Evolutionary conservation across 2,888 invertebrate species (phyloP).

Genomic region (Diachrysia chrysitis): DNA sequence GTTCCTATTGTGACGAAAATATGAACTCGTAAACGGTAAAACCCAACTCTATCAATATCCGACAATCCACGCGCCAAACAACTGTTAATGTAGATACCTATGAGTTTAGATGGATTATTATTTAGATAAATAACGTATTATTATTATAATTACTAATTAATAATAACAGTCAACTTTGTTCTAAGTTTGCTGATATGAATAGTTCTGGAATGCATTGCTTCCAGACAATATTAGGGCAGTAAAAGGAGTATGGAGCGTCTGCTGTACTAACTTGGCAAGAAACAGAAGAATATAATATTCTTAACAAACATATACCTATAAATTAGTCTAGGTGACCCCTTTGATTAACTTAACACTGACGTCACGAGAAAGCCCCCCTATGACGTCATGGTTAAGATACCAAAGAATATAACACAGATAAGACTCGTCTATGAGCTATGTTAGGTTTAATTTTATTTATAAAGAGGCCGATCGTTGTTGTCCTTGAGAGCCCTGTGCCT

Average conservation of each 20-base stretch:
- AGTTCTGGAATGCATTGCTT: too few species aligned
- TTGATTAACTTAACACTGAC: conserved; percentile 33
- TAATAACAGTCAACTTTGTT: too few species aligned
- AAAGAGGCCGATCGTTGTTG: too few species aligned
- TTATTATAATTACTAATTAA: too few species aligned
- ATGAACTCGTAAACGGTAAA: background rate
- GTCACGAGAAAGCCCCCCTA: conserved; percentile 19
- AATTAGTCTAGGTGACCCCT: conserved; percentile 3
- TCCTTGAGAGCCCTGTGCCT: too few species aligned
- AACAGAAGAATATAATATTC: too few species aligned
- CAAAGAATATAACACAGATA: conserved; percentile 33
- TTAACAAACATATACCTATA: background rate
- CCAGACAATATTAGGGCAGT: too few species aligned
- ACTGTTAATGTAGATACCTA: background rate
- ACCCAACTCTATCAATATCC: background rate
- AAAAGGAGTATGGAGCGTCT: too few species aligned
- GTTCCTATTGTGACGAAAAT: conserved; percentile 8
- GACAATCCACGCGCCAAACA: background rate
- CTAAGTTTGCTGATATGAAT: too few species aligned
- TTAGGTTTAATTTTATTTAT: too few species aligned
- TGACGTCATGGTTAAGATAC: conserved; percentile 38
- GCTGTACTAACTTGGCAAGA: too few species aligned
- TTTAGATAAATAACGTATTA: too few species aligned
- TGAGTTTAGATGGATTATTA: background rate
- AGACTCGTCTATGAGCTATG: background rate